Evolutionary conservation across 2,113 vertebrate species (phyloP).

Genomic region (Anas platyrhynchos): DNA sequence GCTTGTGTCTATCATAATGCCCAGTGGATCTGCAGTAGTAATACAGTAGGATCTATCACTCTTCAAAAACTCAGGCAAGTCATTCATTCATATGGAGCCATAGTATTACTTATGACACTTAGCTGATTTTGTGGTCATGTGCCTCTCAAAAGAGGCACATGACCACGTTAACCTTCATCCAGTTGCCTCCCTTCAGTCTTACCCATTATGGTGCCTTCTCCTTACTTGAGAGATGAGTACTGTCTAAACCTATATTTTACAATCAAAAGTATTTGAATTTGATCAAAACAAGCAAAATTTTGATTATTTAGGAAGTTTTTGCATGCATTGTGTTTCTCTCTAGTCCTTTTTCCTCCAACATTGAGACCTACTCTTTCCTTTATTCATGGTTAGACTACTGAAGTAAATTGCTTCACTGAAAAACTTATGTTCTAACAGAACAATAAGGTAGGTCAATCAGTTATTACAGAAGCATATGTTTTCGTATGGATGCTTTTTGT

Average conservation of each 20-base stretch:
- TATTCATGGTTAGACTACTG: neutral
- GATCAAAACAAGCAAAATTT: neutral
- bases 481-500: neutral
- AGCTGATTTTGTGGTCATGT: neutral
- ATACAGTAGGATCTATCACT: neutral
- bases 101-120: neutral
- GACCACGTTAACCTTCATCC: neutral
- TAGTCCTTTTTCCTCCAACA: neutral
- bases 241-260: neutral
- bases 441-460: neutral
- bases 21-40: neutral
- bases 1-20: neutral
- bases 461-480: neutral
- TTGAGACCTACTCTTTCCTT: neutral
- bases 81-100: neutral
- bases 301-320: neutral
- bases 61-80: neutral
- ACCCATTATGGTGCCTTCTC: neutral
- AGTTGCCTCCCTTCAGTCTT: neutral
- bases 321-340: neutral
- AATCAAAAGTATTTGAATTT: neutral
- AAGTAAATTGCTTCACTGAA: neutral
- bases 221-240: neutral
- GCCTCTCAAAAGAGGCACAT: neutral
- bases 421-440: neutral